Evolutionary conservation across 2,797 vertebrate species (phyloP).

Genomic region (Balearica regulorum): DNA sequence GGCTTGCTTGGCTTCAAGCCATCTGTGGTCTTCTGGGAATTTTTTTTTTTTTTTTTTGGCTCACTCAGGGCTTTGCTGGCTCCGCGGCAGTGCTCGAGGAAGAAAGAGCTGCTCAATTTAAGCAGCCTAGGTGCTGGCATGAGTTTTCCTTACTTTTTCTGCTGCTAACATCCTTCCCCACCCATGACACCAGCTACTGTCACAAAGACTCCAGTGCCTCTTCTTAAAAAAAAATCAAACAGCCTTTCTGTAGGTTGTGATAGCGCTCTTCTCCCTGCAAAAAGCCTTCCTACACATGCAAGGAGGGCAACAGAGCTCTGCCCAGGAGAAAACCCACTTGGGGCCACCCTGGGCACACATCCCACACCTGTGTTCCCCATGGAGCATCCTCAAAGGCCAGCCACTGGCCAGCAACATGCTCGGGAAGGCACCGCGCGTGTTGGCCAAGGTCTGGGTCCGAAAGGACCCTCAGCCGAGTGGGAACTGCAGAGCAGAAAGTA

Average conservation of each 20-base stretch:
- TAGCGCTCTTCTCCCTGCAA: background rate
- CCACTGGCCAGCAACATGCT: background rate
- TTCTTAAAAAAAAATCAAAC: background rate
- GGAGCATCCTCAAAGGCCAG: background rate
- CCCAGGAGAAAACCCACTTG: background rate
- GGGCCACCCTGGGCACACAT: background rate
- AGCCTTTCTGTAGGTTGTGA: background rate
- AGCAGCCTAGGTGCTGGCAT: background rate
- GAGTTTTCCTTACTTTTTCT: background rate
- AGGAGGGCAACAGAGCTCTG: background rate
- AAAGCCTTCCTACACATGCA: background rate
- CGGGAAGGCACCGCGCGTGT: rapidly evolving
- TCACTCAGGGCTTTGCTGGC: background rate
- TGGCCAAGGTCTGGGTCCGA: background rate
- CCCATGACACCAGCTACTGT: background rate
- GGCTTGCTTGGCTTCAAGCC: background rate
- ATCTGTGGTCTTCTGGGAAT: background rate
- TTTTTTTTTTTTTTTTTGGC: background rate
- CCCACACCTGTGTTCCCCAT: rapidly evolving
- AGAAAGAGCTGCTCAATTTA: background rate
- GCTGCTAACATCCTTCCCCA: background rate
- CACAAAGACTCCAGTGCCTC: background rate
- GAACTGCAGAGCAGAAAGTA: background rate
- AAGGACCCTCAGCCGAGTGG: background rate
- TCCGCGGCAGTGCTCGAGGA: rapidly evolving